Evolutionary conservation across 2,797 vertebrate species (phyloP).

Genomic region (Telmatherina bonti): DNA sequence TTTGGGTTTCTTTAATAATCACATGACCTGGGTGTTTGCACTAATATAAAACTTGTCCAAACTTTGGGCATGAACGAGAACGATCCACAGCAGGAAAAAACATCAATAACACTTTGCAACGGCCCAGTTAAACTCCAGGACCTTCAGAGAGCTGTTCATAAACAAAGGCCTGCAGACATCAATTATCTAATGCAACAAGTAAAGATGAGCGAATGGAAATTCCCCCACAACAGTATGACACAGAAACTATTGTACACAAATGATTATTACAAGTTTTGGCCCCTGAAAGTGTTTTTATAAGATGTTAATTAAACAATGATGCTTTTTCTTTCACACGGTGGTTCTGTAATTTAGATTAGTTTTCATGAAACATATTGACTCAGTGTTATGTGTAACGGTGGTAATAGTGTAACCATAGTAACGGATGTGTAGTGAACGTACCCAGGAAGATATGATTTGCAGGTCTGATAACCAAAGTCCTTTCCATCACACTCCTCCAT

Average conservation of each 20-base stretch:
- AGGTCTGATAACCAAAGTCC: constrained; percentile 96
- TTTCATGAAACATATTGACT: not conserved
- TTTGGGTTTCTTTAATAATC: not conserved
- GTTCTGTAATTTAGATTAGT: not conserved
- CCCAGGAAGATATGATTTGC: constrained; percentile 97
- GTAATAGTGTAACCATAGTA: not conserved
- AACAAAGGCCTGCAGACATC: no score
- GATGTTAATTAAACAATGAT: not conserved
- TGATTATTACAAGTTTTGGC: no score
- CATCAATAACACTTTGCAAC: no score
- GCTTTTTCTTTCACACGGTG: not conserved
- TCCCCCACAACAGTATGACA: no score
- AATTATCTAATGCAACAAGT: no score
- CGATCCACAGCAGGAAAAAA: no score
- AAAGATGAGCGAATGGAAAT: no score
- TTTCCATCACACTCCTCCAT: constrained; percentile 96
- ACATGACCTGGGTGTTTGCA: not conserved
- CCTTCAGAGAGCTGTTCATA: no score
- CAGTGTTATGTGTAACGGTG: not conserved
- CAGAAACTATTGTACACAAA: no score
- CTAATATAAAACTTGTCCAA: not conserved
- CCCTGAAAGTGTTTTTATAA: no score
- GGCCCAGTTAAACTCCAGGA: no score
- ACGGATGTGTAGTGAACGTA: constrained; percentile 61
- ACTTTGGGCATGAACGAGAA: no score